Base-by-base conservation (phyloP, 2,113 vertebrate species). In the Alligator mississippiensis region DNA sequence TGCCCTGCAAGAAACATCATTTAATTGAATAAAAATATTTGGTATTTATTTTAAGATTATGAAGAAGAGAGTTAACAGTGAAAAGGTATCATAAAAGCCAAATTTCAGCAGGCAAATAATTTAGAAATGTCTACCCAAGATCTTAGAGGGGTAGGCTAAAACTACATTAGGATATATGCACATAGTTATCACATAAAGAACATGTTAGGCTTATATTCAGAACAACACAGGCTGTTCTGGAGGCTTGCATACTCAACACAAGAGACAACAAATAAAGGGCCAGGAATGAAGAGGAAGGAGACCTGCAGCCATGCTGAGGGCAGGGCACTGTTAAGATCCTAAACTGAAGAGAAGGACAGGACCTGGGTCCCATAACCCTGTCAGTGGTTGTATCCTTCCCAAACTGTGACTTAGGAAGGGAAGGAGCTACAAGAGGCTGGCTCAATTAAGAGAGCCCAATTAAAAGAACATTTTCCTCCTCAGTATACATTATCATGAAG, bases 1-100 rank as follows among this genome's bases (percentile, higher is more conserved):
- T 62, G 98, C 98, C 93, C 98, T 98, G 88, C 14, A 74, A 77
- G 82, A 90, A 93, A 92, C 22, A 34, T 1, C 72, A 34, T 77
- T 93, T 89, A 95, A 57, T 86, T 57, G 47, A 87, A 90, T 47
- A 88, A 91, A 94, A 93, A 89, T 76, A 22, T 81, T 85, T 1
- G 3, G 8, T 17, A 68, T 21, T 5, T 91, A 84, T 74, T 85
- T 78, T 82, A 89, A 54, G 34, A 57, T 12, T 87, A 27, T 30
- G 3, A 61, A 93, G 80, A 89, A 82, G 86, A 0, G 63, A 22
- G 12, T 54, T 79, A 91, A 70, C 34, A 92, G 81, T 6, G 17
- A 58, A 80, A 18, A 89, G 9, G n/a, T 70, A 81, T 38, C 81
- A 25, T 70, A 95, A 64, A 84, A 87, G 27, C 57, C 55, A 28